A percentile compares a stretch with the other conserved stretches of the same genome.
Evolutionary conservation across 2,113 vertebrate genomes (phyloP).

Genomic region (Onychostoma macrolepis): DNA sequence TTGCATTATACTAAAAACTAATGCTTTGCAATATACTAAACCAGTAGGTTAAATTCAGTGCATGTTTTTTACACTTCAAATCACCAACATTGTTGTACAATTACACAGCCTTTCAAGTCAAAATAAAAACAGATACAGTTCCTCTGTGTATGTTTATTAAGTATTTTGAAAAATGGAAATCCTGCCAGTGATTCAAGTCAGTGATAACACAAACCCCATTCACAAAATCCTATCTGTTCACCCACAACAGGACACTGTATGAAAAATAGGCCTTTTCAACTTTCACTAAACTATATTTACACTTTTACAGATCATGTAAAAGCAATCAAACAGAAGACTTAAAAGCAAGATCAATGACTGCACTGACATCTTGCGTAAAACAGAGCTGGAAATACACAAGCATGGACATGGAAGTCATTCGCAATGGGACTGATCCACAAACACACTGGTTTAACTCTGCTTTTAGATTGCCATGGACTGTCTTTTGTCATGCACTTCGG

Average conservation of each 20-base stretch:
- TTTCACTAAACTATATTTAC: conserved; percentile 45
- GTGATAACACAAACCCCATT: conserved; percentile 28
- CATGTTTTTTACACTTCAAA: background rate
- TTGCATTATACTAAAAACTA: background rate
- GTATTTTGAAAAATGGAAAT: conserved; percentile 47
- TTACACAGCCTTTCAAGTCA: conserved; percentile 26
- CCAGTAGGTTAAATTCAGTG: background rate
- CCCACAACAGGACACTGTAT: conserved; percentile 57
- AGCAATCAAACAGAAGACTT: conserved; percentile 49
- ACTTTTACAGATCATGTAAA: conserved; percentile 50
- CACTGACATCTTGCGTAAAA: conserved; percentile 38
- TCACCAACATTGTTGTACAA: background rate
- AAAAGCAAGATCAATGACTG: conserved; percentile 58
- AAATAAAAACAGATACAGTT: conserved; percentile 65
- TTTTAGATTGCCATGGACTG: conserved; percentile 48
- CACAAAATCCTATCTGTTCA: conserved; percentile 59
- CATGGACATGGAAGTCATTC: conserved; percentile 47
- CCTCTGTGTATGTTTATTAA: conserved; percentile 66
- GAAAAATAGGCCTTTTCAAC: conserved; percentile 44
- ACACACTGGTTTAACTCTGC: conserved; percentile 52
- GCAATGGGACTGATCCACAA: conserved; percentile 47
- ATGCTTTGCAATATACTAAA: background rate
- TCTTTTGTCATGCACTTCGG: conserved; percentile 57
- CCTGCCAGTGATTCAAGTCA: conserved; percentile 44
- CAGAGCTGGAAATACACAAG: conserved; percentile 51